phyloP scores from a whole-genome alignment of 2,113 vertebrate genomes.

The Hypanus sabinus region DNA sequence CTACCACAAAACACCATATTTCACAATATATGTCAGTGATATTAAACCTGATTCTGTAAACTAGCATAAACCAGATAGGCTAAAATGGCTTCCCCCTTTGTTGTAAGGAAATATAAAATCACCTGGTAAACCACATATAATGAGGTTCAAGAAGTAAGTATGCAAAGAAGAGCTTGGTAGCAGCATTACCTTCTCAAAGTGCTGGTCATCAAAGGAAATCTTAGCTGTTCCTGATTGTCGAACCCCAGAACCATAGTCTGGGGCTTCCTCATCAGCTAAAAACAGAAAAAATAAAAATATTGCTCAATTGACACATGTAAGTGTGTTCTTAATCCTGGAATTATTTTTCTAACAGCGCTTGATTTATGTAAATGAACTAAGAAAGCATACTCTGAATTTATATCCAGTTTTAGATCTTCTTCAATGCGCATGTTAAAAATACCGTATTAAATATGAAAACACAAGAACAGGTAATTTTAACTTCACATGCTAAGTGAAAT shows the following conservation, averaged over 20 bases:
- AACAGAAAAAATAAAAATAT: constrained; percentile 44
- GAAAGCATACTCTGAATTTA: background rate
- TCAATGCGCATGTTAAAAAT: background rate
- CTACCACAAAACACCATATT: no score
- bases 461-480: background rate
- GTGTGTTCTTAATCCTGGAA: background rate
- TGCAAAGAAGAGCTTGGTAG: background rate
- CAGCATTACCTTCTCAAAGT: constrained; percentile 82
- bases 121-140: background rate
- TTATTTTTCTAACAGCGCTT: background rate
- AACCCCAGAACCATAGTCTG: constrained; percentile 86
- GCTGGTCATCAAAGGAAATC: constrained; percentile 92
- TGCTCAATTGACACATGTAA: background rate
- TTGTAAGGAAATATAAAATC: no score
- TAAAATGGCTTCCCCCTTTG: no score
- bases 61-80: no score
- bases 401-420: background rate
- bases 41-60: no score
- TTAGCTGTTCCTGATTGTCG: constrained; percentile 88
- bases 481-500: background rate
- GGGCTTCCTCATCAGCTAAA: constrained; percentile 91
- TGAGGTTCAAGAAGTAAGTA: no score
- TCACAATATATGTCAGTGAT: no score
- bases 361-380: background rate
- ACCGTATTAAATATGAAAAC: background rate